Percentiles rank a stretch among this genome's conserved stretches.
These are phyloP conservation scores for Penaeus monodon DNA, from an alignment of 2,888 invertebrate species.

Conservation along the genomic window DNA sequence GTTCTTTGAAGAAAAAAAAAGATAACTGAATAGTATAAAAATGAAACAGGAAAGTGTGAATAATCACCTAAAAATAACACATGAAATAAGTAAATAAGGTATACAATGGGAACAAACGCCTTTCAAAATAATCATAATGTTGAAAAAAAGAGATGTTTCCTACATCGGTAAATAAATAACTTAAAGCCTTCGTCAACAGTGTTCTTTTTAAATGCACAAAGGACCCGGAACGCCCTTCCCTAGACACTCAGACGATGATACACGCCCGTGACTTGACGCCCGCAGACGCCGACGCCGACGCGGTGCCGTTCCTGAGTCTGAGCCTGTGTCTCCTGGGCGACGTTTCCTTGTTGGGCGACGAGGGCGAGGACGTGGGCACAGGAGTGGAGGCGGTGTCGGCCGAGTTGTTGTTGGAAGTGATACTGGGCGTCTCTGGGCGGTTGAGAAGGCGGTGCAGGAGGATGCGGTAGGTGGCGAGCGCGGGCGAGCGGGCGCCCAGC, in stretches of 20 bases:
- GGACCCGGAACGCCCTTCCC: too few relatives aligned
- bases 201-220: too few relatives aligned
- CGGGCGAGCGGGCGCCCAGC: slow-evolving; percentile 44
- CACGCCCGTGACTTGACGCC: slow-evolving; percentile 33
- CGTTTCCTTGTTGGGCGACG: slow-evolving; percentile 30
- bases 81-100: too few relatives aligned
- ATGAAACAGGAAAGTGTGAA: too few relatives aligned
- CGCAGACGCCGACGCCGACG: neutral
- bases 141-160: too few relatives aligned
- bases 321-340: slow-evolving; percentile 16
- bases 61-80: too few relatives aligned
- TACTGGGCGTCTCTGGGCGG: slow-evolving; percentile 1
- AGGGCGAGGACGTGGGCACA: slow-evolving; percentile 9
- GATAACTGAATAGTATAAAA: too few relatives aligned
- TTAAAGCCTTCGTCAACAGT: too few relatives aligned
- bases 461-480: slow-evolving; percentile 53
- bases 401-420: slow-evolving; percentile 9
- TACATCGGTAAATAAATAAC: too few relatives aligned
- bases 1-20: too few relatives aligned
- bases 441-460: slow-evolving; percentile 38
- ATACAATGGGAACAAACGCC: too few relatives aligned
- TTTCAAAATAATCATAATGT: too few relatives aligned
- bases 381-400: neutral
- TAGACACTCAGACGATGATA: slow-evolving; percentile 13
- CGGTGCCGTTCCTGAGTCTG: slow-evolving; percentile 14